Base-by-base conservation (phyloP, 2,888 invertebrate genomes). In the Erebia aethiops region DNA sequence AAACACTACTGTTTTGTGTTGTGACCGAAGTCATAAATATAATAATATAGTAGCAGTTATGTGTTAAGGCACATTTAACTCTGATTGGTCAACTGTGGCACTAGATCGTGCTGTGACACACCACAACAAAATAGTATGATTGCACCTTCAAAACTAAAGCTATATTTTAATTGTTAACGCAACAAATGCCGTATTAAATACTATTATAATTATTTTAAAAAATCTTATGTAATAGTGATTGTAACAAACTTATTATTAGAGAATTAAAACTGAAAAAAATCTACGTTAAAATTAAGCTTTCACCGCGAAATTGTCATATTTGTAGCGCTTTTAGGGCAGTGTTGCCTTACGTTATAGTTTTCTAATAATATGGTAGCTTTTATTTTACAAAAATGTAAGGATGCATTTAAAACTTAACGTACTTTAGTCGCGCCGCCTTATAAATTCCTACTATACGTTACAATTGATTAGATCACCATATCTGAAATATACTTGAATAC, bases 171-270 rank as follows among this genome's bases (percentile, higher is more conserved):
- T 46, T 70, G 71, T 75, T 75, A 71, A 69, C 71, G 69, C 71
- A 78, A 79, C 78, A 82, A 83, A 83, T 81, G 82, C 82, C 75
- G 75, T 73, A 77, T 79, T 78, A 79, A 78, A 80, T 78, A 78
- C 77, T 76, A 80, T 51, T 67, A 75, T 57, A 66, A 69, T 69
- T 67, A 72, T 69, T 62, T 62, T 61, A 18, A 61, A 66, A 66
- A 70, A 70, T 16, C 67, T 71, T 71, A 71, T 14, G 26, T 67
- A 43, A 65, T 52, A 63, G 9, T 51, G 63, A 60, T 67, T 60
- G 16, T 67, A 60, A 67, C 49, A 66, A 58, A 66, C 35, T 60
- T 57, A 57, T 11, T 61, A 43, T 46, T 26, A 13, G 9, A 41
- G 35, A 60, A 57, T 11, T 49, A 65, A n/a, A 69, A 67, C 52